Conservation (phyloP, 2,888 invertebrate genomes). For the Sepioteuthis lessoniana region DNA sequence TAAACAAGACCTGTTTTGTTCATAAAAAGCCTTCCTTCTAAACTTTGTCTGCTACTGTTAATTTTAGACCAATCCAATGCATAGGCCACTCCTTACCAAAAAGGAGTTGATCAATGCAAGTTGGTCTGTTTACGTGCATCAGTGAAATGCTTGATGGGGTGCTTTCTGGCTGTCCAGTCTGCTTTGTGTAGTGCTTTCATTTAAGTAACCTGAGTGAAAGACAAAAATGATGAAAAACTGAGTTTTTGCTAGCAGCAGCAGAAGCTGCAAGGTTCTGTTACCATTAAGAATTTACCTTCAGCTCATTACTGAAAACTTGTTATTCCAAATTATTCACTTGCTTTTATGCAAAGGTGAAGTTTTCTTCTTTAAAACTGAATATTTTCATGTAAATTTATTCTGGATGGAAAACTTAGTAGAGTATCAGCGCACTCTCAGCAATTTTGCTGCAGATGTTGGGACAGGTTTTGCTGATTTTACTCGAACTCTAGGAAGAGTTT, state of each 20-base stretch:
- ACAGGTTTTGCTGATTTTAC: slow-evolving; percentile 34
- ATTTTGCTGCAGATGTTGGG: slow-evolving; percentile 37
- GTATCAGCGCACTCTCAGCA: background rate
- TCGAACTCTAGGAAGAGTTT: background rate
- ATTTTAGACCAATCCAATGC: background rate
- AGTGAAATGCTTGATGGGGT: background rate
- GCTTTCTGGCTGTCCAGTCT: background rate
- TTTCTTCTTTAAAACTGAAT: no score
- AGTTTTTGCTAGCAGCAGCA: background rate
- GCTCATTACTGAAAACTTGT: background rate
- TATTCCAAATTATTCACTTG: background rate
- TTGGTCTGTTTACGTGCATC: background rate
- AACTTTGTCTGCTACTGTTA: background rate
- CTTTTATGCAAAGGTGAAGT: background rate
- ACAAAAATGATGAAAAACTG: background rate
- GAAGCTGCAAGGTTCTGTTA: background rate
- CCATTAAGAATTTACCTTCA: background rate
- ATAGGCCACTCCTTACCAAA: background rate
- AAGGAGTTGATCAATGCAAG: background rate
- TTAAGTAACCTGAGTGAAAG: background rate
- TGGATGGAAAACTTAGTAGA: background rate
- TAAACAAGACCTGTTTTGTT: background rate
- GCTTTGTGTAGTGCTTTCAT: background rate
- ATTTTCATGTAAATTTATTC: background rate
- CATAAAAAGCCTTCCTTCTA: background rate